phyloP scores from a whole-genome alignment of 2,888 invertebrate genomes.

The Aelia acuminata region DNA sequence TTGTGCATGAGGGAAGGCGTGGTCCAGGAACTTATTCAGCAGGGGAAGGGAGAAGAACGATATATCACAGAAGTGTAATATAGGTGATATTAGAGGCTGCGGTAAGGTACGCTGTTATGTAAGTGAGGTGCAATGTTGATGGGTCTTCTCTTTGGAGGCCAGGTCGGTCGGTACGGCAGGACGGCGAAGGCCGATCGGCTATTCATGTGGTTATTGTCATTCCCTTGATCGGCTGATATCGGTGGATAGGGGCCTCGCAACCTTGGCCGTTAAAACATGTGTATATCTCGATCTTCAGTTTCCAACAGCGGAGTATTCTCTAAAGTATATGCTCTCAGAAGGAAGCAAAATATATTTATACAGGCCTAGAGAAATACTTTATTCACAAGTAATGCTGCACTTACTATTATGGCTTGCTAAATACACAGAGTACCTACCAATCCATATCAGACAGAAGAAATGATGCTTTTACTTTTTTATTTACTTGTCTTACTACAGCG shows the following conservation, averaged over 20 bases:
- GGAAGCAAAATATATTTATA: too few species aligned
- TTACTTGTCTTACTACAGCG: too few species aligned
- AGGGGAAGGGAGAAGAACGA: neutral
- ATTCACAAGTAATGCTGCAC: too few species aligned
- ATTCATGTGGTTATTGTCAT: conserved; percentile 10
- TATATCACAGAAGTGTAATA: neutral
- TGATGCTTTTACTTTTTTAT: too few species aligned
- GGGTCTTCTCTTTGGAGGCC: conserved; percentile 3
- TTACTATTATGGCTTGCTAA: too few species aligned
- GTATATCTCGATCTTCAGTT: too few species aligned
- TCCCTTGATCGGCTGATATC: neutral
- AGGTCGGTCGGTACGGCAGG: neutral
- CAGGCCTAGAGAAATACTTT: too few species aligned
- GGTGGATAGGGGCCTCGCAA: neutral
- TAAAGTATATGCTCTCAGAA: too few species aligned
- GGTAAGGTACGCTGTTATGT: neutral
- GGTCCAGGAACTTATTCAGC: conserved; percentile 5
- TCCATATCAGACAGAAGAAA: too few species aligned
- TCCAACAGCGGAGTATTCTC: too few species aligned
- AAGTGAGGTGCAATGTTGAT: neutral
- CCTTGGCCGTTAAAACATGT: too few species aligned
- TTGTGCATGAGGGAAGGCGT: neutral
- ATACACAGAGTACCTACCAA: too few species aligned
- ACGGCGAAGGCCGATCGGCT: neutral
- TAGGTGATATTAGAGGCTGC: neutral